Evolutionary conservation across 2,888 invertebrate genomes (phyloP).

Genomic region (Caenorhabditis parvicauda): DNA sequence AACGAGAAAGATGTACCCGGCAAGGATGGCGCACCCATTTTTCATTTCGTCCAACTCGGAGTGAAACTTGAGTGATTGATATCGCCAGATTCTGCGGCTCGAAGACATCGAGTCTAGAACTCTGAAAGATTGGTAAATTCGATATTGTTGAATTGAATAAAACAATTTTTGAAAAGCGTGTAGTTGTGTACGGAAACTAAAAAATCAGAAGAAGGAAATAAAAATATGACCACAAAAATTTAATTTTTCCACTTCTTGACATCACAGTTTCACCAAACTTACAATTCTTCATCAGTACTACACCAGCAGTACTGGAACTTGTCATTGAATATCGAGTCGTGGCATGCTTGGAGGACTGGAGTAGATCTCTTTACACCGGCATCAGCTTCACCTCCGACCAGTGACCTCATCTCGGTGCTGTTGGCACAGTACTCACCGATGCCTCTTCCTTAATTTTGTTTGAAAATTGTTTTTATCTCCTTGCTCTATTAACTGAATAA

Average conservation of each 20-base stretch:
- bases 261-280: neutral
- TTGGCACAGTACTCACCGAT: conserved; percentile 33
- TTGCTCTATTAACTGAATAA: no score
- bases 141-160: no score
- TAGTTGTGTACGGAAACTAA: no score
- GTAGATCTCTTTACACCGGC: conserved; percentile 8
- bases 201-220: no score
- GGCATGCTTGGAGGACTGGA: conserved; percentile 34
- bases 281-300: conserved; percentile 22
- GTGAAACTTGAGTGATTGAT: conserved; percentile 33
- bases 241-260: no score
- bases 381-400: conserved; percentile 32
- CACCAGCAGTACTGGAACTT: conserved; percentile 39
- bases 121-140: no score
- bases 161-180: no score
- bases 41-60: conserved; percentile 7
- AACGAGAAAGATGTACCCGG: no score
- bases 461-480: neutral
- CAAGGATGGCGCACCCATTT: neutral
- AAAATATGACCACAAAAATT: no score
- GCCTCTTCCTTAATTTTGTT: conserved; percentile 9
- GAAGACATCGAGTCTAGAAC: no score
- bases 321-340: conserved; percentile 24
- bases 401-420: conserved; percentile 22
- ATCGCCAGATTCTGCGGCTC: conserved; percentile 41